Conservation (phyloP, 2,888 invertebrate species). For the Eretmocerus hayati region DNA sequence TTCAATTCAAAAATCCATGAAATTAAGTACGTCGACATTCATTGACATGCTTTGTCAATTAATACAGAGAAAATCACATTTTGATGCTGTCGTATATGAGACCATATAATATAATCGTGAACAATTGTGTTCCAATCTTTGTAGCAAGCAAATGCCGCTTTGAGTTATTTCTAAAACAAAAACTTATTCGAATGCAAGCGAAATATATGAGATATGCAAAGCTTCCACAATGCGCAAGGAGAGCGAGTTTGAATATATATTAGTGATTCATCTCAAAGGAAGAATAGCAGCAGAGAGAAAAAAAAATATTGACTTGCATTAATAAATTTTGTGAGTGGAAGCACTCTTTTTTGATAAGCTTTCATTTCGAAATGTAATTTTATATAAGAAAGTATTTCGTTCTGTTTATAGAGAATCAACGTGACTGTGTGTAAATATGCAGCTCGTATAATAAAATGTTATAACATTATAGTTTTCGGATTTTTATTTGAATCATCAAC, state of each 20-base stretch:
- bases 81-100: conserved; percentile 12
- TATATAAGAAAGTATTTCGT: conserved; percentile 16
- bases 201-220: too few relatives aligned
- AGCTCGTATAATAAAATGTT: conserved; percentile 19
- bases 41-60: conserved; percentile 48
- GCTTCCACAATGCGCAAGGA: too few relatives aligned
- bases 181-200: not conserved
- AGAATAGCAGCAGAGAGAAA: not conserved
- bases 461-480: conserved; percentile 10
- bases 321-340: not conserved
- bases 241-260: too few relatives aligned
- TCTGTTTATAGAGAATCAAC: conserved; percentile 20
- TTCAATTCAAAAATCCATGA: conserved; percentile 14
- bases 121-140: conserved; percentile 14
- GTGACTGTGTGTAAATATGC: conserved; percentile 16
- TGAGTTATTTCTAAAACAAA: conserved; percentile 1
- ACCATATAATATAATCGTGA: conserved; percentile 10
- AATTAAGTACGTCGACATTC: conserved; percentile 40
- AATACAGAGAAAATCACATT: conserved; percentile 20
- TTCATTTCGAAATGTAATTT: conserved; percentile 20
- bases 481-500: conserved; percentile 11
- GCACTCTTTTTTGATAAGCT: conserved; percentile 19
- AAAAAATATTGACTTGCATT: conserved; percentile 16
- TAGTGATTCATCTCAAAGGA: too few relatives aligned
- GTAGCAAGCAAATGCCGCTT: conserved; percentile 5